These are phyloP conservation scores for Drosophila arizonae DNA, from an alignment of 1,140 invertebrate genomes.

Conservation along the genomic window DNA sequence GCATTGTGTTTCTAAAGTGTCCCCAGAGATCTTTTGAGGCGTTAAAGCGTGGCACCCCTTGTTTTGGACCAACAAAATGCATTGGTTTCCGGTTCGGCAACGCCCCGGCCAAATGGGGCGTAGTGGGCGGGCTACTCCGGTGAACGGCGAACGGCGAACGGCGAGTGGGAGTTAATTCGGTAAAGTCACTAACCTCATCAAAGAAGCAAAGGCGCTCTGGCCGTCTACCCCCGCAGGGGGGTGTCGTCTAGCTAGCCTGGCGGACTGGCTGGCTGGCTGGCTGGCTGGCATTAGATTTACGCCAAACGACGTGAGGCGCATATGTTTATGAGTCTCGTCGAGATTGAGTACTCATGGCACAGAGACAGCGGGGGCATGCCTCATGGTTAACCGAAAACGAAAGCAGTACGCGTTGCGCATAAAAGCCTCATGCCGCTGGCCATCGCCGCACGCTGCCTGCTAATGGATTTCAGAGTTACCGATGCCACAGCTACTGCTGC, in stretches of 20 bases:
- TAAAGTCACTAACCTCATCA: conserved; percentile 82
- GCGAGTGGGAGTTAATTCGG: conserved; percentile 76
- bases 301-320: conserved; percentile 80
- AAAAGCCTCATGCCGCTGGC: conserved; percentile 69
- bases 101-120: conserved; percentile 37
- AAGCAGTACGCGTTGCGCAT: conserved; percentile 76
- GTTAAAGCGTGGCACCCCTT: conserved; percentile 73
- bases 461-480: conserved; percentile 75
- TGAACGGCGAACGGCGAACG: conserved; percentile 17
- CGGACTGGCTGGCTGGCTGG: conserved; percentile 32
- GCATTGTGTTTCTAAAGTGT: conserved; percentile 75
- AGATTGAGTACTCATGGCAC: conserved; percentile 63
- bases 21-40: conserved; percentile 76
- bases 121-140: neutral
- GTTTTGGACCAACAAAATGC: conserved; percentile 74
- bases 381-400: conserved; percentile 81
- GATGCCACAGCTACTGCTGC: conserved; percentile 11
- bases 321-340: conserved; percentile 82
- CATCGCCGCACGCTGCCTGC: conserved; percentile 70
- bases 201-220: conserved; percentile 50
- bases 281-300: conserved; percentile 76
- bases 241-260: conserved; percentile 33
- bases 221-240: conserved; percentile 49
- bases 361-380: conserved; percentile 64
- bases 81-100: conserved; percentile 78